Evolutionary conservation across 2,888 invertebrate genomes (phyloP).

Genomic region (Chironomus tentans): DNA sequence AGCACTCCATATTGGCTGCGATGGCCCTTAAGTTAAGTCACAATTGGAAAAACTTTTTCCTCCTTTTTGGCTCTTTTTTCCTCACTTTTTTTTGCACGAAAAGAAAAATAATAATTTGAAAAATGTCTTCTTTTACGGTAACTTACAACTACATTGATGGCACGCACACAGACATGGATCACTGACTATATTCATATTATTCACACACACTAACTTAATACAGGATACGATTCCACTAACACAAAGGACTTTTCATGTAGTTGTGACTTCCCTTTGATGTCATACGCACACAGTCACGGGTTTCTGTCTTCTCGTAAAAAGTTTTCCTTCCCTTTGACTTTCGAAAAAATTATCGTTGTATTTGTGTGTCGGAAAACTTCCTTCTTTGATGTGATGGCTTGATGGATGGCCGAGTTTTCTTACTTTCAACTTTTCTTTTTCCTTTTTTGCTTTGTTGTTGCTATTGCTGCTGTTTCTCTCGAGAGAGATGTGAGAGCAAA

Average conservation of each 20-base stretch:
- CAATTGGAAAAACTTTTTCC: neutral
- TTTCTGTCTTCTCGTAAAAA: neutral
- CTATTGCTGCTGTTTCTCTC: neutral
- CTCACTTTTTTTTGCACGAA: neutral
- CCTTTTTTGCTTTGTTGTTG: neutral
- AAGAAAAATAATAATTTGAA: neutral
- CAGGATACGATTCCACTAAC: too few species aligned
- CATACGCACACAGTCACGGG: neutral
- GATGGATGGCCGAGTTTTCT: conserved; percentile 4
- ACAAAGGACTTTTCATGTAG: neutral
- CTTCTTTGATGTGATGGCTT: neutral
- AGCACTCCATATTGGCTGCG: neutral
- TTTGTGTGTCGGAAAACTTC: conserved; percentile 4
- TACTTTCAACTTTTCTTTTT: neutral
- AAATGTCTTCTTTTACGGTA: neutral
- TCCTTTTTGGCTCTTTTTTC: neutral
- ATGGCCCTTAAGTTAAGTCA: too few species aligned
- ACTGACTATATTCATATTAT: too few species aligned
- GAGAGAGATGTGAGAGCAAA: neutral
- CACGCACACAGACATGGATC: neutral
- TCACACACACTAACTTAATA: too few species aligned
- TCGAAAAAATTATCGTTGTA: neutral
- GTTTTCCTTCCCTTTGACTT: neutral
- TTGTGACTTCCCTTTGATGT: neutral
- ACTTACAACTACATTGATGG: neutral